phyloP scores from a whole-genome alignment of 2,797 vertebrate genomes.

The Distichodus sexfasciatus region DNA sequence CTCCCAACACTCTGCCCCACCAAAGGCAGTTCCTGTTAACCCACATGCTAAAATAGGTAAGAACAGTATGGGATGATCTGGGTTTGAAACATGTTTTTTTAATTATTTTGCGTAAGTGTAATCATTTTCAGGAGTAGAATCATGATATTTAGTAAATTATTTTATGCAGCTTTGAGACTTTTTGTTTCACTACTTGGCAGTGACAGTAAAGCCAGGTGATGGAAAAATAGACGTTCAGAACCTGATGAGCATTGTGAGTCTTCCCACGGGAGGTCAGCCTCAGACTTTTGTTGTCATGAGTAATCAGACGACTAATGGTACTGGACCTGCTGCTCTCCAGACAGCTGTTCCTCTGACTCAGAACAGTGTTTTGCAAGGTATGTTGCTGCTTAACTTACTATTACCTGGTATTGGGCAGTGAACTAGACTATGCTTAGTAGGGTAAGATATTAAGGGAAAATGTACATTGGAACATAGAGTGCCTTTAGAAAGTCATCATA shows the following conservation, averaged over 20 bases:
- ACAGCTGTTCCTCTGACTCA: conserved; percentile 29
- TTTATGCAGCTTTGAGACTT: neutral
- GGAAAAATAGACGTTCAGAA: conserved; percentile 67
- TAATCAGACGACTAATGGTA: conserved; percentile 66
- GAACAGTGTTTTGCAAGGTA: conserved; percentile 51
- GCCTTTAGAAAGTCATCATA: too few relatives aligned
- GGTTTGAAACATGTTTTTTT: neutral
- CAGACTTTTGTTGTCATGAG: conserved; percentile 70
- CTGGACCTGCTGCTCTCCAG: conserved; percentile 29
- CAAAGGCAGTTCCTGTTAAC: conserved; percentile 43
- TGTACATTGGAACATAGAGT: too few relatives aligned
- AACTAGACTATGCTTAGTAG: too few relatives aligned
- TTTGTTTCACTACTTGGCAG: conserved; percentile 49
- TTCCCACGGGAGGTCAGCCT: conserved; percentile 68
- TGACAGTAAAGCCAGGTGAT: conserved; percentile 74
- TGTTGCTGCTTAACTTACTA: neutral
- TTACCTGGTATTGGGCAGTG: too few relatives aligned
- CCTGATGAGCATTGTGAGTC: conserved; percentile 69
- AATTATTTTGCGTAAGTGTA: too few relatives aligned
- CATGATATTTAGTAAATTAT: neutral
- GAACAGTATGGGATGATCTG: conserved; percentile 22
- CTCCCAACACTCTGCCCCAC: conserved; percentile 62
- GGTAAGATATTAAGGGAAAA: too few relatives aligned
- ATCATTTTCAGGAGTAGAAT: neutral
- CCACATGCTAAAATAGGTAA: conserved; percentile 75